Evolutionary conservation across 2,113 vertebrate genomes (phyloP).

Genomic region (Nothocercus nigrocapillus): DNA sequence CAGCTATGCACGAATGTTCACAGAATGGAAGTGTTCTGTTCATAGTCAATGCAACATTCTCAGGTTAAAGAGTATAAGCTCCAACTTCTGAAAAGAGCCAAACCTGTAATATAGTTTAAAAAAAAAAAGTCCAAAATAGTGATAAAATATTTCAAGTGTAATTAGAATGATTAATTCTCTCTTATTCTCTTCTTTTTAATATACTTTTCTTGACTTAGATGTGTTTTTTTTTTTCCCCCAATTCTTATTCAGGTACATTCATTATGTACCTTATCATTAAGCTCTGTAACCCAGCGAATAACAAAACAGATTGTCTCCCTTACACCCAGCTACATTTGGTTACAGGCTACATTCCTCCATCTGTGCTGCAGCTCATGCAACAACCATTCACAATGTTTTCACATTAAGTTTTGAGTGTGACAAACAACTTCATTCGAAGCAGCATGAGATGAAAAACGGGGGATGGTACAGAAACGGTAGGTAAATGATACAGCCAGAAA

Average conservation of each 20-base stretch:
- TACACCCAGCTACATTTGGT: neutral
- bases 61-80: neutral
- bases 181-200: neutral
- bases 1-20: neutral
- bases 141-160: neutral
- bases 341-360: neutral
- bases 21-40: neutral
- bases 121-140: neutral
- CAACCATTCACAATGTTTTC: neutral
- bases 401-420: neutral
- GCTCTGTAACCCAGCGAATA: neutral
- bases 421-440: neutral
- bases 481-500: neutral
- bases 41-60: neutral
- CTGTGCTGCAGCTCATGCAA: neutral
- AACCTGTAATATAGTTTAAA: neutral
- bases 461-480: neutral
- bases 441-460: neutral
- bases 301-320: neutral
- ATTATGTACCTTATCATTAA: neutral
- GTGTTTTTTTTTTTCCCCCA: no score
- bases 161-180: neutral
- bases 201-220: neutral
- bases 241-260: neutral
- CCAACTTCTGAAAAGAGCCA: neutral